Conservation (phyloP, 2,113 vertebrate genomes). For the Aegithalos caudatus region DNA sequence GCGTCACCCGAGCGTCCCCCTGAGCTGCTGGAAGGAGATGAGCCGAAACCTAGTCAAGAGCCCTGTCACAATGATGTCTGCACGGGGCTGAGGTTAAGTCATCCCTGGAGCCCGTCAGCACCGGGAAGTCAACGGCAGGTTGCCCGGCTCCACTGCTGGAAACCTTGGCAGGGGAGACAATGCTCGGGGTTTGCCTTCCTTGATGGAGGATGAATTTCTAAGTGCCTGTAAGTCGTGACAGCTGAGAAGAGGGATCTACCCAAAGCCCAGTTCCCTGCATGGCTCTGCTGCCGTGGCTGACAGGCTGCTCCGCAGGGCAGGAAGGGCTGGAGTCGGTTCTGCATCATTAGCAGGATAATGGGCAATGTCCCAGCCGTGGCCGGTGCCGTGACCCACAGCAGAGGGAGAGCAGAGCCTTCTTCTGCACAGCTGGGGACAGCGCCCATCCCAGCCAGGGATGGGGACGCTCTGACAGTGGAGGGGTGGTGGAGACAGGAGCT, state of each 20-base stretch:
- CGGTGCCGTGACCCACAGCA: not conserved
- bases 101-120: constrained; percentile 35
- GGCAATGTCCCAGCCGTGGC: not conserved
- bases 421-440: not conserved
- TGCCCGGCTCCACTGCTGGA: not conserved
- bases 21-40: constrained; percentile 43
- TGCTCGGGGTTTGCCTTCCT: not conserved
- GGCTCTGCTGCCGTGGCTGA: not conserved
- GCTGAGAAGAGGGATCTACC: constrained; percentile 16
- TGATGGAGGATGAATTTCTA: constrained; percentile 23
- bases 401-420: not conserved
- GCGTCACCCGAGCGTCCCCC: not conserved
- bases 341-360: constrained; percentile 26
- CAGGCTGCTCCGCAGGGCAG: not conserved
- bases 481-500: not conserved
- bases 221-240: not conserved
- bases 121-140: constrained; percentile 30
- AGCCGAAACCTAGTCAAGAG: constrained; percentile 32
- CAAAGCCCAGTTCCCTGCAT: not conserved
- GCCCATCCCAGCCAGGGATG: fast-evolving
- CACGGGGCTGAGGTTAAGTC: constrained; percentile 8
- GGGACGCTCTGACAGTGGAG: not conserved
- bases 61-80: constrained; percentile 47
- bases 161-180: constrained; percentile 25
- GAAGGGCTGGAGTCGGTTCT: not conserved